Evolutionary conservation across 2,113 vertebrate genomes (phyloP).

Genomic region (Mugil cephalus): DNA sequence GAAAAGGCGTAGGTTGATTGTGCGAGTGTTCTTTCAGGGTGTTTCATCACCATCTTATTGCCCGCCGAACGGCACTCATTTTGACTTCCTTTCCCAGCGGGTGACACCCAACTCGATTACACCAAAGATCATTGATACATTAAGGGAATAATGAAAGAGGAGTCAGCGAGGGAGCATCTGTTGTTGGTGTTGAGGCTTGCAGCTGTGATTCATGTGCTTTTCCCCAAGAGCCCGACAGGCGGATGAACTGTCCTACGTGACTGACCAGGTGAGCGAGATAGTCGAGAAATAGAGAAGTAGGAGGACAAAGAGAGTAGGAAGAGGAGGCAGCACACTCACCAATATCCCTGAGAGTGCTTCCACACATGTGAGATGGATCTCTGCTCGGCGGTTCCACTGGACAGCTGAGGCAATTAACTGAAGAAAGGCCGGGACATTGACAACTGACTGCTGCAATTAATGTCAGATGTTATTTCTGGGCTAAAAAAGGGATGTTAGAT

Average conservation of each 20-base stretch:
- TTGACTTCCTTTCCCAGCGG: conserved; percentile 34
- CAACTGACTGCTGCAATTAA: conserved; percentile 21
- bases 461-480: not conserved
- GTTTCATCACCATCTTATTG: conserved; percentile 54
- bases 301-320: not conserved
- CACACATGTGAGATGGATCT: no score
- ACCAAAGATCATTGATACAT: conserved; percentile 37
- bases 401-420: conserved; percentile 44
- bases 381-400: not conserved
- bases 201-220: not conserved
- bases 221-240: not conserved
- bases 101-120: conserved; percentile 19
- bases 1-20: conserved; percentile 30
- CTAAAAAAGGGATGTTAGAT: not conserved
- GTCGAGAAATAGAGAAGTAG: conserved; percentile 1
- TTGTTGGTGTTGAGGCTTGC: conserved; percentile 13
- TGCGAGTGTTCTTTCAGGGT: conserved; percentile 34
- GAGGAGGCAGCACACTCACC: not conserved
- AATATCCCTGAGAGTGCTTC: no score
- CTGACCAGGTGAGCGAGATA: conserved; percentile 18
- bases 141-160: conserved; percentile 29
- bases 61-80: conserved; percentile 12
- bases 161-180: conserved; percentile 1
- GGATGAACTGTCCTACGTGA: not conserved
- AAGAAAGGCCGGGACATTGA: conserved; percentile 1